A percentile compares a stretch with the other conserved stretches of the same genome.
phyloP scores from a whole-genome alignment of 2,888 invertebrate genomes.

The Uloborus plumipes region DNA sequence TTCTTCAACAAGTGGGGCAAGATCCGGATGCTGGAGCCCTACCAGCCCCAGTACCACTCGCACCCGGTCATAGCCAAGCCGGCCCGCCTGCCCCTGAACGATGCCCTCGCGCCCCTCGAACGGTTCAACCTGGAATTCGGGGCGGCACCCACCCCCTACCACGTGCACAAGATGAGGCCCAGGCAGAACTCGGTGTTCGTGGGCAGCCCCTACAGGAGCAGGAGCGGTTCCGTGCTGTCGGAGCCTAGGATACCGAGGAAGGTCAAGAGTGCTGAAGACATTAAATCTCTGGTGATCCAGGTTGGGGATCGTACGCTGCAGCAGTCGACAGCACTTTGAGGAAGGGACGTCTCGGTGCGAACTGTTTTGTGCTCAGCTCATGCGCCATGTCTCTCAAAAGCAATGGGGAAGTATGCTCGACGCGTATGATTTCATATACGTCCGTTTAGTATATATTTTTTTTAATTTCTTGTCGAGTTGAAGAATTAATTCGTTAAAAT shows the following conservation, averaged over 20 bases:
- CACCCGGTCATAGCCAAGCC: slow-evolving; percentile 54
- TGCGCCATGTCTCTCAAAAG: background rate
- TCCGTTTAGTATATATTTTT: too few species aligned
- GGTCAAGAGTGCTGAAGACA: slow-evolving; percentile 86
- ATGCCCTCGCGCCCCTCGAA: slow-evolving; percentile 50
- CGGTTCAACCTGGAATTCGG: slow-evolving; percentile 57
- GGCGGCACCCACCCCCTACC: slow-evolving; percentile 36
- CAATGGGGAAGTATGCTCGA: background rate
- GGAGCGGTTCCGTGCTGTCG: slow-evolving; percentile 74
- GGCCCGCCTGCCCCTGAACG: slow-evolving; percentile 40
- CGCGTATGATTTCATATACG: background rate
- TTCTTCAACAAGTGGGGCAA: slow-evolving; percentile 97
- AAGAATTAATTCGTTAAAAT: too few species aligned
- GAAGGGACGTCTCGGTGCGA: background rate
- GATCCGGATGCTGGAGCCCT: slow-evolving; percentile 91
- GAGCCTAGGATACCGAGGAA: slow-evolving; percentile 80
- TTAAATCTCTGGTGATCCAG: slow-evolving; percentile 77
- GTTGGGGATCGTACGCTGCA: slow-evolving; percentile 46
- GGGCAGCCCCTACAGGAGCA: slow-evolving; percentile 71
- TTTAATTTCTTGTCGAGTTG: too few species aligned
- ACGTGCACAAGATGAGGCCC: slow-evolving; percentile 71
- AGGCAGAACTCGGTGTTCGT: slow-evolving; percentile 90
- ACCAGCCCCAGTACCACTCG: slow-evolving; percentile 90
- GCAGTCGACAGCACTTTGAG: slow-evolving; percentile 59
- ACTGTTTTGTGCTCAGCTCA: background rate